A percentile compares a stretch with the other conserved stretches of the same genome.
Conservation (phyloP, 2,797 vertebrate species). For the Carapus acus region DNA sequence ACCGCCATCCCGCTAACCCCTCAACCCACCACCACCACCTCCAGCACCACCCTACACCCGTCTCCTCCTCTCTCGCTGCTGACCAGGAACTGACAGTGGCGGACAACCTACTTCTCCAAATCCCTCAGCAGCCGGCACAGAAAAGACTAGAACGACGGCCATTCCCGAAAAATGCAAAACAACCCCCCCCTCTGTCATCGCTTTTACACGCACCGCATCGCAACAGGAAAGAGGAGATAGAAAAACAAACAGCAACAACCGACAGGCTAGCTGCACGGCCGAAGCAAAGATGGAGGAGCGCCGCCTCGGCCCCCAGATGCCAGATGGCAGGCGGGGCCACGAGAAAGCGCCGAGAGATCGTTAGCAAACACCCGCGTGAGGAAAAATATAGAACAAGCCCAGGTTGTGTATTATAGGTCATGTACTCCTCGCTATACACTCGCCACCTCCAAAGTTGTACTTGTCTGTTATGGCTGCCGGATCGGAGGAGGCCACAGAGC, state of each 20-base stretch:
- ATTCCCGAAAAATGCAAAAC: conserved; percentile 34
- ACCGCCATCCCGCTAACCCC: too few relatives aligned
- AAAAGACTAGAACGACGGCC: conserved; percentile 51
- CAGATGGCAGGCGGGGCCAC: conserved; percentile 33
- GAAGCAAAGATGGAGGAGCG: conserved; percentile 39
- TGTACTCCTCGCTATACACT: conserved; percentile 34
- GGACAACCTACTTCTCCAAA: conserved; percentile 41
- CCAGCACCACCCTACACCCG: conserved; percentile 31
- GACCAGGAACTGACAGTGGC: conserved; percentile 66
- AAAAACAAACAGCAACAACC: too few relatives aligned
- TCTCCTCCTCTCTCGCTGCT: conserved; percentile 50
- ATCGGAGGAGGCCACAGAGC: conserved; percentile 28
- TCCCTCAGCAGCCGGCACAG: conserved; percentile 44
- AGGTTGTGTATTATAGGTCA: conserved; percentile 52
- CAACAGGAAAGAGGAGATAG: too few relatives aligned
- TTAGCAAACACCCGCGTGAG: conserved; percentile 48
- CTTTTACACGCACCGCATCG: conserved; percentile 52
- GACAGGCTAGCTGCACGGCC: conserved; percentile 12
- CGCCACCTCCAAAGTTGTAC: conserved; percentile 42
- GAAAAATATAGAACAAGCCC: conserved; percentile 43
- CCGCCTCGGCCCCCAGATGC: conserved; percentile 24
- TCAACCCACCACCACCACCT: too few relatives aligned
- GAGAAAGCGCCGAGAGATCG: conserved; percentile 36
- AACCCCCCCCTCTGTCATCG: conserved; percentile 50
- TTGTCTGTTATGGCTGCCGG: conserved; percentile 43